Evolutionary conservation across 2,113 vertebrate species (phyloP).

Genomic region (Capreolus pygargus): DNA sequence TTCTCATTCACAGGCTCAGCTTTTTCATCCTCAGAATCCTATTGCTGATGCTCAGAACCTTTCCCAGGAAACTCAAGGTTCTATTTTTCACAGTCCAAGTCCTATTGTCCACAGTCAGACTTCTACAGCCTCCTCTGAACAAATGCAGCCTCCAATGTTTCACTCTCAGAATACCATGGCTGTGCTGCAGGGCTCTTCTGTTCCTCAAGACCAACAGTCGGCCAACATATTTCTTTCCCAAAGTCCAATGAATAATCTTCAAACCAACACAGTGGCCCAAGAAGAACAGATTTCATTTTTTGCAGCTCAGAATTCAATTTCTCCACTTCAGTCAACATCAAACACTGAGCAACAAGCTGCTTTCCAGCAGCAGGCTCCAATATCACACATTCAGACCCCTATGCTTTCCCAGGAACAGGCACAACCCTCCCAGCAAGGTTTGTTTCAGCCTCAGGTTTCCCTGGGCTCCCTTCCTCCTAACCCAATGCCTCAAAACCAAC

Average conservation of each 20-base stretch:
- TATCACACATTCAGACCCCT: conserved; percentile 87
- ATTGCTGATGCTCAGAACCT: conserved; percentile 88
- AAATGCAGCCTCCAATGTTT: conserved; percentile 92
- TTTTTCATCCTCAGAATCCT: conserved; percentile 91
- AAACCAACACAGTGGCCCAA: conserved; percentile 85
- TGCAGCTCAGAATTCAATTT: conserved; percentile 82
- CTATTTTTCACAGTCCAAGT: conserved; percentile 85
- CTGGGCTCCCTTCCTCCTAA: conserved; percentile 81
- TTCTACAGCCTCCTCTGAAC: conserved; percentile 88
- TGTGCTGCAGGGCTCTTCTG: conserved; percentile 87
- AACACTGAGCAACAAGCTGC: conserved; percentile 91
- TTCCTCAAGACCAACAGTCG: conserved; percentile 90
- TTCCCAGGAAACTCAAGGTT: conserved; percentile 82
- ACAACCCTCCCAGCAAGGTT: conserved; percentile 80
- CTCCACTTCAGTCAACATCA: conserved; percentile 88
- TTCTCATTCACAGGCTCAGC: conserved; percentile 88
- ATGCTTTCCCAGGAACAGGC: conserved; percentile 88
- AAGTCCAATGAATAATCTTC: conserved; percentile 82
- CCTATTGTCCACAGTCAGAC: conserved; percentile 88
- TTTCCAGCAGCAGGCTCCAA: conserved; percentile 87
- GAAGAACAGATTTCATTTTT: conserved; percentile 94
- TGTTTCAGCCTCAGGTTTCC: conserved; percentile 83
- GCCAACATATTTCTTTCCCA: conserved; percentile 91
- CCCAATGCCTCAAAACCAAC: conserved; percentile 82
- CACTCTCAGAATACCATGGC: conserved; percentile 89